Evolutionary conservation across 2,113 vertebrate species (phyloP).

Genomic region (Globicephala melas): DNA sequence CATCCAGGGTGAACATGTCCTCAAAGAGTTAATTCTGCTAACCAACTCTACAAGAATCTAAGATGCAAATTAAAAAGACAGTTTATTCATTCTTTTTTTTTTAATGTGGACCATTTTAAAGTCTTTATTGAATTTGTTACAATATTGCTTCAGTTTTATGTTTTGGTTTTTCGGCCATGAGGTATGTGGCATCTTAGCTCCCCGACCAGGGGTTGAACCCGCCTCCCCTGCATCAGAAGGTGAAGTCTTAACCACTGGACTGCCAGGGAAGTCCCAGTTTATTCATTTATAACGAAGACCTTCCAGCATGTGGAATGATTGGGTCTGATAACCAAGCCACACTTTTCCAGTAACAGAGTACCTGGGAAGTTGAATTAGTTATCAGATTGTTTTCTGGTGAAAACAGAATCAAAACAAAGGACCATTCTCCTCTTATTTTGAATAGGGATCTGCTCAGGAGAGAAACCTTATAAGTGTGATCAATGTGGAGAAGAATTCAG

Average conservation of each 20-base stretch:
- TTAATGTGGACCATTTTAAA: too few species aligned
- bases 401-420: not conserved
- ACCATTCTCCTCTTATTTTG: not conserved
- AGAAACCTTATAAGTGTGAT: not conserved
- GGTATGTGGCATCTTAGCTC: too few species aligned
- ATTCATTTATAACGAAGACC: not conserved
- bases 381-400: not conserved
- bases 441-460: not conserved
- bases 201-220: too few species aligned
- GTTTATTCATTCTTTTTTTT: not conserved
- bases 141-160: too few species aligned
- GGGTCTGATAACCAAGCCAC: not conserved
- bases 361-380: not conserved
- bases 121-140: too few species aligned
- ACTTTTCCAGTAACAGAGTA: not conserved
- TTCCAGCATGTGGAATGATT: not conserved
- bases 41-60: not conserved
- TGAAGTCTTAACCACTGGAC: too few species aligned
- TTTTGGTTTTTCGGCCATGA: too few species aligned
- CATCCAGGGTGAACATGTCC: not conserved
- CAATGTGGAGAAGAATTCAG: not conserved
- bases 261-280: not conserved
- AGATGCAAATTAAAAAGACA: constrained; percentile 3
- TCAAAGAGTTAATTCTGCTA: not conserved
- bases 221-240: too few species aligned